These are phyloP conservation scores for Sminthurides aquaticus DNA, from an alignment of 2,888 invertebrate species.

Conservation along the genomic window DNA sequence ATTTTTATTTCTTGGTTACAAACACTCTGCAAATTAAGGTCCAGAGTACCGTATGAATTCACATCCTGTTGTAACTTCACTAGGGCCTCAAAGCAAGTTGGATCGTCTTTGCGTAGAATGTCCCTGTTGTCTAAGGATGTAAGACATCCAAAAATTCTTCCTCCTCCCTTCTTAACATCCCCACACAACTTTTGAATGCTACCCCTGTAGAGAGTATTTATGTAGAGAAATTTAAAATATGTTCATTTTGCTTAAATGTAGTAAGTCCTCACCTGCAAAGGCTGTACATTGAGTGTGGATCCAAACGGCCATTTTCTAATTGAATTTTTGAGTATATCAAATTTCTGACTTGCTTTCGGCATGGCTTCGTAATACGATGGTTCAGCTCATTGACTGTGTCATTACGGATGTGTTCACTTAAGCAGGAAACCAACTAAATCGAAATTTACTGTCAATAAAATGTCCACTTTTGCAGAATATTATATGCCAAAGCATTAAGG, in stretches of 20 bases:
- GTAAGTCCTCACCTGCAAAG: slow-evolving; percentile 33
- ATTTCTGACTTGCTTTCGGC: slow-evolving; percentile 80
- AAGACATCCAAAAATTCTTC: slow-evolving; percentile 80
- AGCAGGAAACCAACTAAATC: slow-evolving; percentile 75
- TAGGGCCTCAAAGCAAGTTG: slow-evolving; percentile 67
- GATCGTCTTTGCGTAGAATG: slow-evolving; percentile 37
- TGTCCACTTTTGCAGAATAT: slow-evolving; percentile 8
- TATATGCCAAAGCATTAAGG: slow-evolving; percentile 11
- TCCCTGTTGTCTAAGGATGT: slow-evolving; percentile 18
- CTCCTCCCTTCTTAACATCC: slow-evolving; percentile 66
- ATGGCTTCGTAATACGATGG: slow-evolving; percentile 76
- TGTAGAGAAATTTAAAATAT: no score
- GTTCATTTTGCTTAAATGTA: slow-evolving; percentile 2
- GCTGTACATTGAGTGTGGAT: slow-evolving; percentile 54
- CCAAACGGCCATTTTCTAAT: slow-evolving; percentile 77
- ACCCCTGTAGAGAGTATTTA: slow-evolving; percentile 74
- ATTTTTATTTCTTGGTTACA: slow-evolving; percentile 80
- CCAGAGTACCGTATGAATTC: slow-evolving; percentile 66
- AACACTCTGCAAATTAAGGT: slow-evolving; percentile 72
- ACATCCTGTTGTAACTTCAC: slow-evolving; percentile 78
- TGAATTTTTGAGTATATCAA: slow-evolving; percentile 74
- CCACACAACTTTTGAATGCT: slow-evolving; percentile 73
- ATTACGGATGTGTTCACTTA: slow-evolving; percentile 84
- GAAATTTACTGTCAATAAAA: slow-evolving; percentile 45
- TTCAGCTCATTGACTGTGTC: slow-evolving; percentile 71